Evolutionary conservation across 2,797 vertebrate species (phyloP).

Genomic region (Chaetophractus vellerosus): DNA sequence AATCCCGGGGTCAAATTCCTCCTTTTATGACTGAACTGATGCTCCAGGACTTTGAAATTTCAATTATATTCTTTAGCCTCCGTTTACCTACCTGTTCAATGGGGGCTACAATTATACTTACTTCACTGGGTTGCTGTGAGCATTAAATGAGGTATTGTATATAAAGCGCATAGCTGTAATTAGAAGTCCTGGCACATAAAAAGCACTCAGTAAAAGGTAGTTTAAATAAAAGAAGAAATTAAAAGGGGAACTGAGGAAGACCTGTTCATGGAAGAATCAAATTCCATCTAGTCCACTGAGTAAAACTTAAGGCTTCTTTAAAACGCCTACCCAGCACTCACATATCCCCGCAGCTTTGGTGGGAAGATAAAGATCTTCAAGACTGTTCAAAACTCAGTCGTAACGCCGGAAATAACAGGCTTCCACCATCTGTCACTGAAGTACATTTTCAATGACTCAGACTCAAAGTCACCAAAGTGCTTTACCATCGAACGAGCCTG

Average conservation of each 20-base stretch:
- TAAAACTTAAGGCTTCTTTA: conserved; percentile 13
- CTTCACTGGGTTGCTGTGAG: background rate
- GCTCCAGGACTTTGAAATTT: background rate
- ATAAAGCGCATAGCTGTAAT: background rate
- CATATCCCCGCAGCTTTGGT: background rate
- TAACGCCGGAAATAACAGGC: conserved; percentile 54
- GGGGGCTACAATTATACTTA: background rate
- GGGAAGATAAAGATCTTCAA: conserved; percentile 67
- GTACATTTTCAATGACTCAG: conserved; percentile 30
- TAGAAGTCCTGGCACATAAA: background rate
- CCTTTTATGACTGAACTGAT: background rate
- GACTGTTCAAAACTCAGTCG: conserved; percentile 44
- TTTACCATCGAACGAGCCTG: background rate
- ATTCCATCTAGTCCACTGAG: background rate
- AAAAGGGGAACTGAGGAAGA: background rate
- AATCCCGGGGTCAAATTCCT: background rate
- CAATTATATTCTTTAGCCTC: background rate
- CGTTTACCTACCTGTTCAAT: background rate
- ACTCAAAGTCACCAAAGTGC: background rate
- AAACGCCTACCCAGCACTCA: conserved; percentile 32
- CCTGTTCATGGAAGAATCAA: background rate
- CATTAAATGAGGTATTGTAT: background rate
- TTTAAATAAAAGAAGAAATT: background rate
- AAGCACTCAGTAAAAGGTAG: background rate
- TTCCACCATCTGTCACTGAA: conserved; percentile 37